These are phyloP conservation scores for Aramus guarauna DNA, from an alignment of 2,113 vertebrate genomes.

Conservation along the genomic window DNA sequence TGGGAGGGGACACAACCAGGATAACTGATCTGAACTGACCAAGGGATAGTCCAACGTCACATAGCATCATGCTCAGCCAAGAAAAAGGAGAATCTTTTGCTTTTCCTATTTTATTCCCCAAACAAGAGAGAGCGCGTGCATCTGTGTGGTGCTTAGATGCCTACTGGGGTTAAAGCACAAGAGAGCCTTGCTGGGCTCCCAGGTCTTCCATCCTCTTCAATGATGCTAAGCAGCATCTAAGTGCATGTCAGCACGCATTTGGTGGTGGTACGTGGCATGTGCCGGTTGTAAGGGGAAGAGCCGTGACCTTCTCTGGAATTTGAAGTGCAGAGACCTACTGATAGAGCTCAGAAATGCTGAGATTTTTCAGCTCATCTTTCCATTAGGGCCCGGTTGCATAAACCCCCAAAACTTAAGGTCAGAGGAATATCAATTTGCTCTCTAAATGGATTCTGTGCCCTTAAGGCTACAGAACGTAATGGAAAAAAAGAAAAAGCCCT, in stretches of 20 bases:
- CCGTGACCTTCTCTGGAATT: neutral
- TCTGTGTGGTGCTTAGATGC: neutral
- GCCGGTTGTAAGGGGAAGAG: neutral
- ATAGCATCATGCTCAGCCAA: neutral
- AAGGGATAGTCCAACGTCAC: rapidly evolving
- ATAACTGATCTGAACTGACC: neutral
- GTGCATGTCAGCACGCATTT: neutral
- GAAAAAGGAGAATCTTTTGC: neutral
- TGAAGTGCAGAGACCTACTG: neutral
- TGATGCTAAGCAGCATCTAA: neutral
- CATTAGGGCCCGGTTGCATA: neutral
- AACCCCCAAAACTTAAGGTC: neutral
- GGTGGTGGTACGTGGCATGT: too few relatives aligned
- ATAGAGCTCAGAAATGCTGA: neutral
- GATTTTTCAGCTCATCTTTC: neutral
- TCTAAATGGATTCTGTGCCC: slow-evolving; percentile 9
- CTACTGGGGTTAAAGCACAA: neutral
- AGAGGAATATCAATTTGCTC: neutral
- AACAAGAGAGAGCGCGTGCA: rapidly evolving
- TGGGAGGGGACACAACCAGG: neutral
- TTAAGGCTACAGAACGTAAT: neutral
- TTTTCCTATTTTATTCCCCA: neutral
- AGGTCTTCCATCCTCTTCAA: neutral
- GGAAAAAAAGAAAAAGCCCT: neutral
- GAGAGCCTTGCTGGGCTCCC: neutral